Evolutionary conservation across 2,113 vertebrate species (phyloP), one percentile per base, ranked within the genome.

Genomic region (Trematocara stigmaticum): DNA sequence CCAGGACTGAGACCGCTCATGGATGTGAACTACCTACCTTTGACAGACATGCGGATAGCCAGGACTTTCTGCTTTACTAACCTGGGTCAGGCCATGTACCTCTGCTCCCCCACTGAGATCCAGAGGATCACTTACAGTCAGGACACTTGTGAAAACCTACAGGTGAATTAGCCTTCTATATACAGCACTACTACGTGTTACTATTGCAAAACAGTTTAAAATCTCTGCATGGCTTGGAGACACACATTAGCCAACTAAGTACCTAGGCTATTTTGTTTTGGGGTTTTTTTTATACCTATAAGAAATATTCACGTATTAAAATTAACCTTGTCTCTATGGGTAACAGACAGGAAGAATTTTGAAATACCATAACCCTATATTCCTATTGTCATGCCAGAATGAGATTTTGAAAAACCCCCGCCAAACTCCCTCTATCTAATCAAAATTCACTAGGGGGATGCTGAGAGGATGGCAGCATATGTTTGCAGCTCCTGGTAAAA

Each of bases 31-130:
- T 99, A 99, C 95, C 95, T 99, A 96, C 99, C 99, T 23, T 97
- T 99, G 90, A 99, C 99, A 66, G 98, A 99, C 91, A 99, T 99
- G 99, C 95, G 99, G 93, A 99, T 99, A 98, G 99, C 99, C 87
- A 97, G 99, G 93, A 99, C 99, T 0, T 99, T 99, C 97, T 99
- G 98, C 96, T 99, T 99, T 95, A 97, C 98, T 88, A 98, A 99
- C 96, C 97, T 99, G 13, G 99, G 99, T 86, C 98, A 99, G 95
- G 98, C 99, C 20, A 97, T 99, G 91, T 99, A 99, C 89, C 97
- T 99, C 86, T 98, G 97, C 85, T 99, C 98, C 82, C 98, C 99
- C 57, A 99, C 99, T 16, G 99, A 99, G 97, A 97, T 99, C 92
- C 99, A 99, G 97, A 98, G 99, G 94, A 97, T 99, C 79, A 99